phyloP scores from a whole-genome alignment of 1,140 invertebrate species.

The Galendromus occidentalis region DNA sequence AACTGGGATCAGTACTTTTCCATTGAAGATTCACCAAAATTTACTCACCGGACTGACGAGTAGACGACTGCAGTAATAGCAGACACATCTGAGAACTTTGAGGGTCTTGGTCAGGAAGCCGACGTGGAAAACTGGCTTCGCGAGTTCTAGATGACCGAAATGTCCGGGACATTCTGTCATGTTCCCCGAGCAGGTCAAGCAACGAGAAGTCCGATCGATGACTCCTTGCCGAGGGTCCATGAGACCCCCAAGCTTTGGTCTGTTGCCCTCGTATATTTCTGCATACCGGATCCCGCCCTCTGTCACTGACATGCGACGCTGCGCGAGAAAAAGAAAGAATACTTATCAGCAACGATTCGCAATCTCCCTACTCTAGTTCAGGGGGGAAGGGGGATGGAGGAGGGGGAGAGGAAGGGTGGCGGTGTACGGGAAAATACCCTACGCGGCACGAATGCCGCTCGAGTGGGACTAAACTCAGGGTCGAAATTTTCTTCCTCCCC shows the following conservation, averaged over 20 bases:
- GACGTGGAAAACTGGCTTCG: conserved; percentile 96
- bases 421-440: too few relatives aligned
- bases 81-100: conserved; percentile 87
- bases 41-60: conserved; percentile 60
- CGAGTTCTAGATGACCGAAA: conserved; percentile 96
- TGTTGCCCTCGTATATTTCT: conserved; percentile 93
- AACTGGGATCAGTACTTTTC: too few relatives aligned
- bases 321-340: conserved; percentile 26
- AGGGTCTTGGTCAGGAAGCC: conserved; percentile 94
- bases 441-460: too few relatives aligned
- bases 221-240: conserved; percentile 99
- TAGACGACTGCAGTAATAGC: conserved; percentile 91
- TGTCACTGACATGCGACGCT: conserved; percentile 92
- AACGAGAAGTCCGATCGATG: conserved; percentile 74
- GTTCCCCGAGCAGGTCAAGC: conserved; percentile 92
- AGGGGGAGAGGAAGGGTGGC: too few relatives aligned
- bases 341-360: too few relatives aligned
- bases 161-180: conserved; percentile 98
- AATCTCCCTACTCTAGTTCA: too few relatives aligned
- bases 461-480: too few relatives aligned
- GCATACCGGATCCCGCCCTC: conserved; percentile 89
- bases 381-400: too few relatives aligned
- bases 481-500: too few relatives aligned
- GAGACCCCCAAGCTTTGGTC: conserved; percentile 87
- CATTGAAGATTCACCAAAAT: too few relatives aligned